These are phyloP conservation scores for Cladopsammia gracilis DNA, from an alignment of 64 coral and sea anemone genomes.

Conservation along the genomic window DNA sequence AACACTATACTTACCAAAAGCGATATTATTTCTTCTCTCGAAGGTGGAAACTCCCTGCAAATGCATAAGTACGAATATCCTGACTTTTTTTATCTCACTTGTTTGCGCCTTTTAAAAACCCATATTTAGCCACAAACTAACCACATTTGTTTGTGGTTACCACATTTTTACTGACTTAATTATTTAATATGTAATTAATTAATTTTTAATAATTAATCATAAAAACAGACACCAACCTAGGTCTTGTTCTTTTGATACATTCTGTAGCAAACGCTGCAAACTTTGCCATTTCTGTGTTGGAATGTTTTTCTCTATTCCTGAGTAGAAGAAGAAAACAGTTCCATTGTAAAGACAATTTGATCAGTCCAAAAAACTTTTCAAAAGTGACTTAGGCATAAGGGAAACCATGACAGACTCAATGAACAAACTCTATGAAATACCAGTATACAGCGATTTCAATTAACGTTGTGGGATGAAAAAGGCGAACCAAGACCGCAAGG, in stretches of 20 bases:
- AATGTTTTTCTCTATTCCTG: conserved; percentile 86
- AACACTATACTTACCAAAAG: conserved; percentile 75
- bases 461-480: no score
- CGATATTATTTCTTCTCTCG: conserved; percentile 97
- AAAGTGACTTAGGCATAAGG: no score
- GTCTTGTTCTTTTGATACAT: conserved; percentile 93
- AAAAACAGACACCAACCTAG: conserved; percentile 59
- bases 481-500: no score
- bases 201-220: no score
- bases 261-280: conserved; percentile 90
- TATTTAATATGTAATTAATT: no score
- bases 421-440: no score
- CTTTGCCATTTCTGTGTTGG: conserved; percentile 91
- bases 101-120: no score
- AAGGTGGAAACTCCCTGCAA: conserved; percentile 94
- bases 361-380: background rate
- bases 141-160: no score
- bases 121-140: no score
- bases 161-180: no score
- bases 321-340: background rate
- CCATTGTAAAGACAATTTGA: background rate
- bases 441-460: no score
- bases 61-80: background rate
- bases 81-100: background rate
- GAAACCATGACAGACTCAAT: no score